Percentiles rank a stretch among this genome's conserved stretches.
Conservation (phyloP, 2,113 vertebrate species). For the Maccullochella peelii region DNA sequence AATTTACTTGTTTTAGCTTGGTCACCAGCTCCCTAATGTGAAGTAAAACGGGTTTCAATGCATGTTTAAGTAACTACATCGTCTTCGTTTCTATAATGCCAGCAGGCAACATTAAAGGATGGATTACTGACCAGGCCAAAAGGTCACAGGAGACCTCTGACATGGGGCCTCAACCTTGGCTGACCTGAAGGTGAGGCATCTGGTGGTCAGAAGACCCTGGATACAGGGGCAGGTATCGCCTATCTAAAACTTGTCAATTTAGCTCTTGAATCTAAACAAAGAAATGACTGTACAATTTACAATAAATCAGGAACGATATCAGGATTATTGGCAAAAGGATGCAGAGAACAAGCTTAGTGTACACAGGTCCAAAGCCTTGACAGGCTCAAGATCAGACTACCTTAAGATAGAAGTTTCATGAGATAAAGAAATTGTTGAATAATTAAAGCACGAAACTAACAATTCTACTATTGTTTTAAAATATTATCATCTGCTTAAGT, state of each 20-base stretch:
- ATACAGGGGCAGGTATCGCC: not conserved
- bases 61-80: not conserved
- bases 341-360: not conserved
- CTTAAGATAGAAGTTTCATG: not conserved
- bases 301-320: not conserved
- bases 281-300: not conserved
- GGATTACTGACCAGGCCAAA: not conserved
- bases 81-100: not conserved
- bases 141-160: not conserved
- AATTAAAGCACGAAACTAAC: not conserved
- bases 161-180: not conserved
- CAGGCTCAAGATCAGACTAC: not conserved
- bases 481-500: not conserved
- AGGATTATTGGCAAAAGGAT: not conserved
- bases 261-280: not conserved
- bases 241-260: not conserved
- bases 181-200: conserved; percentile 2
- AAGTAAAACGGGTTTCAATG: not conserved
- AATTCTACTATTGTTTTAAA: not conserved
- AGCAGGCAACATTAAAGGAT: conserved; percentile 2
- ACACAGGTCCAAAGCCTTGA: not conserved
- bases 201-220: not conserved
- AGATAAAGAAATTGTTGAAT: not conserved
- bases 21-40: not conserved
- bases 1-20: conserved; percentile 23